Evolutionary conservation across 2,888 invertebrate genomes (phyloP), one percentile per base, ranked within the genome.

Genomic region (Microctonus aethiopoides): DNA sequence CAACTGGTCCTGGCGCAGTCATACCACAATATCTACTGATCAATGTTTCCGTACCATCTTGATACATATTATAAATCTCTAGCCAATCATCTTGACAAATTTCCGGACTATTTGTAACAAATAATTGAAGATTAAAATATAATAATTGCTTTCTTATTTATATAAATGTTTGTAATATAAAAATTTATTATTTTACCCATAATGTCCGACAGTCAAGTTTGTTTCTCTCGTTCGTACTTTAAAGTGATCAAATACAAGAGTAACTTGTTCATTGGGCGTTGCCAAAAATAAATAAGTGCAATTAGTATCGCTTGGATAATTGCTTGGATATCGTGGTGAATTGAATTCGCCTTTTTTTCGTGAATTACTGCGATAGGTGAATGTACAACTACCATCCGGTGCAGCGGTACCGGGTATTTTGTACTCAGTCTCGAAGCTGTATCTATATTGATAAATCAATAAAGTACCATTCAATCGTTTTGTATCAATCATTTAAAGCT

Each of bases 251-350:
- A 96, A 96, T 72, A 96, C 93, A 76, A 96, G 90, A 72, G 94
- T 94, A 81, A 96, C 96, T 88, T 96, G 96, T 85, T 96, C 96
- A 86, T 94, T 94, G 75, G 93, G 92, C 77, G 93, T 93, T 67
- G 95, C 95, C 81, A 93, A 89, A 87, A 98, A 96, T 82, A 93
- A 90, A 89, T 95, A 99, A 73, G 96, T 95, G 89, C 98, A 98
- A 89, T 95, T 95, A 77, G 95, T 96, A 87, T 93, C 94, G 83
- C 96, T 95, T 75, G 98, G 98, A 90, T 99, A 99, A 89, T 96
- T 95, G 84, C 96, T 95, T 83, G 98, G 98, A 90, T 96, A 97
- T 73, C 97, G 92, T 24, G 98, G 98, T 66, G 97, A 97, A 88
- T 98, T 98, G 87, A 98, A 95, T 84, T 96, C 95, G 63, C 97